These are phyloP conservation scores for Meandrina meandrites DNA, from an alignment of 92 coral and sea anemone species.

Conservation along the genomic window DNA sequence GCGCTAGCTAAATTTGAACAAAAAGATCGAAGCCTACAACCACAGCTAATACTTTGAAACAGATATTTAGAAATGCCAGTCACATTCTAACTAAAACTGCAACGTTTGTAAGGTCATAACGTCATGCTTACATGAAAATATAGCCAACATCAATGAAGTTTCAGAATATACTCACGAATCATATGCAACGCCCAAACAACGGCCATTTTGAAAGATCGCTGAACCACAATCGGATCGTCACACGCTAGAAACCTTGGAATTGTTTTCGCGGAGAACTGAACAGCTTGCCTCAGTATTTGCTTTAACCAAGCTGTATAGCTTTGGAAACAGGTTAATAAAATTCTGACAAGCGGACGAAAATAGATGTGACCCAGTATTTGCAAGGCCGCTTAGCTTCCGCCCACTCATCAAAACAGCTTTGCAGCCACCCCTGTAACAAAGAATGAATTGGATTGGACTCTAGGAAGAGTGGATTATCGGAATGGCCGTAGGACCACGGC, in stretches of 20 bases:
- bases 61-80: not conserved
- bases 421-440: too few species aligned
- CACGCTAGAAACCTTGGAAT: not conserved
- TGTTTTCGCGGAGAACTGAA: not conserved
- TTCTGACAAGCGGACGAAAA: not conserved
- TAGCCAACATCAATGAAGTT: not conserved
- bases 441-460: too few species aligned
- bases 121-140: not conserved
- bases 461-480: too few species aligned
- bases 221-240: not conserved
- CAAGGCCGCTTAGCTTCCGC: too few species aligned
- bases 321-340: too few species aligned
- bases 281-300: not conserved
- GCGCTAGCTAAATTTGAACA: too few species aligned
- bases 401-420: too few species aligned
- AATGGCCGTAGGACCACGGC: too few species aligned
- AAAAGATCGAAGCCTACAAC: not conserved
- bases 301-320: not conserved
- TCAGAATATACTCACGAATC: conserved; percentile 7
- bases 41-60: not conserved
- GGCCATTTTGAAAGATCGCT: not conserved
- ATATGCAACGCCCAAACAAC: not conserved
- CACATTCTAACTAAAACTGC: not conserved
- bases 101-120: not conserved
- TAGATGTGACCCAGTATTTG: not conserved